Conservation (phyloP, 2,113 vertebrate genomes). For the Saguinus imperator region DNA sequence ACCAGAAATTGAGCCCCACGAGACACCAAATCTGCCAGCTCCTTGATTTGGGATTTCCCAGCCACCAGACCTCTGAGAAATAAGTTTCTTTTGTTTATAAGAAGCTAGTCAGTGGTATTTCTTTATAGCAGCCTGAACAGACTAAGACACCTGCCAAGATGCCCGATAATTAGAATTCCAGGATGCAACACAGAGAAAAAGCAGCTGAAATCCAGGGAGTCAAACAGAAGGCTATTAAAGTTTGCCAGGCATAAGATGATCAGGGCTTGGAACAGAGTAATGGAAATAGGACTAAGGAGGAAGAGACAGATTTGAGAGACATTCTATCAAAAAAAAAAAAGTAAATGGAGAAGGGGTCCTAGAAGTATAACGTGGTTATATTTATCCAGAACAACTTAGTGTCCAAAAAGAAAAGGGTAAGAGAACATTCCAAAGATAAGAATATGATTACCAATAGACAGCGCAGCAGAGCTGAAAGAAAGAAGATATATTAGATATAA, state of each 20-base stretch:
- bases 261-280: neutral
- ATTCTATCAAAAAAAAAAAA: neutral
- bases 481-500: neutral
- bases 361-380: neutral
- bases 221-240: slow-evolving; percentile 17
- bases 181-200: neutral
- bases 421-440: neutral
- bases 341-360: neutral
- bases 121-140: neutral
- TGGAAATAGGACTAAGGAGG: neutral
- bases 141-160: slow-evolving; percentile 5
- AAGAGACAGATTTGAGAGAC: neutral
- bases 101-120: neutral
- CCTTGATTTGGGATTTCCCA: neutral
- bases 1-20: neutral
- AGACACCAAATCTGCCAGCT: neutral
- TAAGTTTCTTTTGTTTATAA: neutral
- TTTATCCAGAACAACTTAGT: neutral
- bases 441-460: neutral
- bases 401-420: neutral
- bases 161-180: neutral
- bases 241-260: neutral
- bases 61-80: neutral
- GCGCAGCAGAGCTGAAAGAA: neutral
- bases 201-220: neutral